These are phyloP conservation scores for Nixonia krombeini DNA, from an alignment of 1,140 invertebrate genomes.

Conservation along the genomic window DNA sequence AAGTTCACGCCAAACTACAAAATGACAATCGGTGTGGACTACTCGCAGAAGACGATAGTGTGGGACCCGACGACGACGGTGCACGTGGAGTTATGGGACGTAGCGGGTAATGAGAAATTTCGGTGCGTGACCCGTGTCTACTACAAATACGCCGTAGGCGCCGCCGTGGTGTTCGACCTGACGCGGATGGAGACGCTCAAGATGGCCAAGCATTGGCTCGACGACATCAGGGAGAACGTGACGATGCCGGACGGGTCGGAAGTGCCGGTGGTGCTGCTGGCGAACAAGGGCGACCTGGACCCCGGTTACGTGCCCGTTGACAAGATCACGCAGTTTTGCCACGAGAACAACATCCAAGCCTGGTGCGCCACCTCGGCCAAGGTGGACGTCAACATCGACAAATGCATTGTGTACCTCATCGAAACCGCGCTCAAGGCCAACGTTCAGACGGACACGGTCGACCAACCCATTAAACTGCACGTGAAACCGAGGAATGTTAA, in stretches of 20 bases:
- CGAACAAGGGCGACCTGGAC: conserved; percentile 22
- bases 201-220: conserved; percentile 14
- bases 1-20: background rate
- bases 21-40: conserved; percentile 25
- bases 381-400: conserved; percentile 16
- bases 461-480: background rate
- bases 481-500: too few species aligned
- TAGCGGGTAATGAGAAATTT: conserved; percentile 28
- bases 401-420: conserved; percentile 14
- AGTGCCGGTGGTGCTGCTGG: conserved; percentile 25
- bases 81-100: conserved; percentile 24
- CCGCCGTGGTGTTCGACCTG: conserved; percentile 22
- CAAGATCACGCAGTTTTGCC: conserved; percentile 17
- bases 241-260: conserved; percentile 5
- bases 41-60: background rate
- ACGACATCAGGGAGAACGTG: conserved; percentile 9
- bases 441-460: background rate
- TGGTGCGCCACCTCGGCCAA: conserved; percentile 30
- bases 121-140: conserved; percentile 12
- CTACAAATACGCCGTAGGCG: conserved; percentile 16
- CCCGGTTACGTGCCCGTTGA: background rate
- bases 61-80: conserved; percentile 9
- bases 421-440: background rate
- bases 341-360: background rate
- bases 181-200: conserved; percentile 12